Evolutionary conservation across 2,113 vertebrate species (phyloP).

Genomic region (Rhinoderma darwinii): DNA sequence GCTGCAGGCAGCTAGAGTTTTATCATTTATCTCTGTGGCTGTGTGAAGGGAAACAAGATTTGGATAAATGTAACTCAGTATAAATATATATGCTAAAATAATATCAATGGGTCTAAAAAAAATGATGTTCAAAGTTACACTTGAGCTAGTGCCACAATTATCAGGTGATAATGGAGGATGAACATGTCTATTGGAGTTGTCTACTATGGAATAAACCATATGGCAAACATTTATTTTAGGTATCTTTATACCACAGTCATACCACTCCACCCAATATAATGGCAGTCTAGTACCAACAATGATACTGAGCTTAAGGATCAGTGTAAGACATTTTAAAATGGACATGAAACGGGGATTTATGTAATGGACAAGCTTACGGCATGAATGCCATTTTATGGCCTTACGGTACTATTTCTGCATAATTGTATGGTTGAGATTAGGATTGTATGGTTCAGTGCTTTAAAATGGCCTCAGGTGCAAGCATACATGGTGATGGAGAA

Average conservation of each 20-base stretch:
- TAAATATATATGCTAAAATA: no score
- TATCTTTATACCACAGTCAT: not conserved
- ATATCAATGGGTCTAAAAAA: no score
- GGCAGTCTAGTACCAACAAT: not conserved
- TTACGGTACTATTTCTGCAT: not conserved
- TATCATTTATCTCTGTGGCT: no score
- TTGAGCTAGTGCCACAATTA: no score
- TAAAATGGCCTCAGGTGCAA: not conserved
- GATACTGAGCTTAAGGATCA: no score
- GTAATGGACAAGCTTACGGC: not conserved
- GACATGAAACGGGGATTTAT: not conserved
- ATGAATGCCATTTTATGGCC: not conserved
- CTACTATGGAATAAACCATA: not conserved
- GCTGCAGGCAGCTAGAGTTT: no score
- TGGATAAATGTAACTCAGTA: no score
- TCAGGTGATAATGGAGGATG: no score
- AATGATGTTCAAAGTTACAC: no score
- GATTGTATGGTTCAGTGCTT: not conserved
- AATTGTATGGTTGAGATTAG: conserved; percentile 3
- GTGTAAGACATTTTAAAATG: not conserved
- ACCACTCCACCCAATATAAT: not conserved
- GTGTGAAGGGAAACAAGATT: no score
- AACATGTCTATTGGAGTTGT: not conserved
- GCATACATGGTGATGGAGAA: not conserved
- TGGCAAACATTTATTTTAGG: not conserved